phyloP scores from a whole-genome alignment of 2,113 vertebrate genomes.

The Neoarius graeffei region DNA sequence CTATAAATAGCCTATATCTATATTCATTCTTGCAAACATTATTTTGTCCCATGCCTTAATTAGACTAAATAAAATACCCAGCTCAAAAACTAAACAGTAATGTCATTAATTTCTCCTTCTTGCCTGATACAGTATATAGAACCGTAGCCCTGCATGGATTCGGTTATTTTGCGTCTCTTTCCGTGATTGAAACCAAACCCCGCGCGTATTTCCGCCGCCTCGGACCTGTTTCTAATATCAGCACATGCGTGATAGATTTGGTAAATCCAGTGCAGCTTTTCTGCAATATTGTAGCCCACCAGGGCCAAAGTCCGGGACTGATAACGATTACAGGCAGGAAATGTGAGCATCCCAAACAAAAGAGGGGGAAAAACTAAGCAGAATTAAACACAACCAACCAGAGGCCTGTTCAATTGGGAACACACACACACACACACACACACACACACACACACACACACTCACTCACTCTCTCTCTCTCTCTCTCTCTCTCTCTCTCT shows the following conservation, averaged over 20 bases:
- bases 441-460: constrained; percentile 47
- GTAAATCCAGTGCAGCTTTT: constrained; percentile 73
- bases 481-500: not conserved
- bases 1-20: too few species aligned
- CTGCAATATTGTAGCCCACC: constrained; percentile 70
- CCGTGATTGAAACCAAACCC: constrained; percentile 65
- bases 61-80: not conserved
- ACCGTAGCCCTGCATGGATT: constrained; percentile 31
- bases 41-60: not conserved
- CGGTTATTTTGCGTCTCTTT: constrained; percentile 43
- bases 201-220: constrained; percentile 50
- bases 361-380: constrained; percentile 54
- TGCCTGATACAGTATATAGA: constrained; percentile 36
- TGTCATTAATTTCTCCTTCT: constrained; percentile 18
- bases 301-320: constrained; percentile 69
- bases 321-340: constrained; percentile 74
- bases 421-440: constrained; percentile 40
- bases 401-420: constrained; percentile 63
- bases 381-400: constrained; percentile 72
- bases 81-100: not conserved
- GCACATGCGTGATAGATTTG: constrained; percentile 75
- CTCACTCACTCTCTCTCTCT: too few species aligned
- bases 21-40: not conserved
- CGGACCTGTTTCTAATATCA: constrained; percentile 74
- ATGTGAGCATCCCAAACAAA: constrained; percentile 74